Percentiles rank a stretch among this genome's conserved stretches.
phyloP scores from a whole-genome alignment of 1,140 invertebrate genomes.

The Araneus ventricosus region DNA sequence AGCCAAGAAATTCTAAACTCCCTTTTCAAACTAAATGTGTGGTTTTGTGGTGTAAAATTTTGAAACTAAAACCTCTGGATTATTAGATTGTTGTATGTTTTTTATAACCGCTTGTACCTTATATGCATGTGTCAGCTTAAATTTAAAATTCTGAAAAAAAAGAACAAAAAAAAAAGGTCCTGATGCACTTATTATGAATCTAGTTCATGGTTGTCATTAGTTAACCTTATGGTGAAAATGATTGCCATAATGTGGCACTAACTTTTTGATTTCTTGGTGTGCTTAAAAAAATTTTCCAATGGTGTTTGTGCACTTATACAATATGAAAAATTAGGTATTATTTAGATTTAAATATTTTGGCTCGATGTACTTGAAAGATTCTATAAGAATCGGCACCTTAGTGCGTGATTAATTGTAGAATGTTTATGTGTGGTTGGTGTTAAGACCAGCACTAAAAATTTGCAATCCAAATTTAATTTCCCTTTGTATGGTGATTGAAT shows the following conservation, averaged over 20 bases:
- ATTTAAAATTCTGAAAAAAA: slow-evolving; percentile 28
- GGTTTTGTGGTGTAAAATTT: slow-evolving; percentile 74
- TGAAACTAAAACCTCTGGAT: slow-evolving; percentile 52
- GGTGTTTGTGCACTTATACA: slow-evolving; percentile 73
- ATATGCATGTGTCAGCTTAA: slow-evolving; percentile 73
- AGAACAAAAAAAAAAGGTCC: slow-evolving; percentile 31
- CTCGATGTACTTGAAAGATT: slow-evolving; percentile 53
- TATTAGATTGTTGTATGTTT: slow-evolving; percentile 75
- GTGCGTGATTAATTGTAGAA: slow-evolving; percentile 33
- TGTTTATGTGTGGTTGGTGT: neutral
- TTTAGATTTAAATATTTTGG: slow-evolving; percentile 57
- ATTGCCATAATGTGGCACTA: slow-evolving; percentile 63
- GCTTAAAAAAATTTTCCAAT: slow-evolving; percentile 71
- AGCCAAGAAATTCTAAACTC: slow-evolving; percentile 70
- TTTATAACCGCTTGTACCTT: slow-evolving; percentile 74
- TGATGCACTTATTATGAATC: slow-evolving; percentile 52
- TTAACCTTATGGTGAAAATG: slow-evolving; percentile 60
- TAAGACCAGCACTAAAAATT: slow-evolving; percentile 12
- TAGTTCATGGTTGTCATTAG: slow-evolving; percentile 73
- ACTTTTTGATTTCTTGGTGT: slow-evolving; percentile 73
- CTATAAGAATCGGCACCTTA: slow-evolving; percentile 55
- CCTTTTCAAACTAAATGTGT: slow-evolving; percentile 73
- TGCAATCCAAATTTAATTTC: slow-evolving; percentile 21
- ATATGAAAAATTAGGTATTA: slow-evolving; percentile 62
- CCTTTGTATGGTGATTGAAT: slow-evolving; percentile 10